Conservation (phyloP, 1,140 invertebrate species). For the Piezodorus guildinii region DNA sequence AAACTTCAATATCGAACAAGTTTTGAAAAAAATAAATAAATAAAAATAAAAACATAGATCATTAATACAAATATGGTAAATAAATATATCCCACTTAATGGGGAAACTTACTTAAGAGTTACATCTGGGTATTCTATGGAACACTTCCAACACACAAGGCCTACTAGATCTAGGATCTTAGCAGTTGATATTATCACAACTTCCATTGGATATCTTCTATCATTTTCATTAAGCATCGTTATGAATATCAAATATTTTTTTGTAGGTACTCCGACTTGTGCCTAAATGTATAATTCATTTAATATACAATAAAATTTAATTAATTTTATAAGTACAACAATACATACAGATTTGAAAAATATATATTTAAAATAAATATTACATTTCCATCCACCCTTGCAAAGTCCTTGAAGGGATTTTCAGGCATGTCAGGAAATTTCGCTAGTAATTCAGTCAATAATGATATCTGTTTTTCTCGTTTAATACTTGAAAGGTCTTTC, state of each 20-base stretch:
- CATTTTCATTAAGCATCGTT: slow-evolving; percentile 66
- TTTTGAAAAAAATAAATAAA: too few relatives aligned
- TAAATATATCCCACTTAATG: too few relatives aligned
- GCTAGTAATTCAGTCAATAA: slow-evolving; percentile 58
- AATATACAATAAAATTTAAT: not conserved
- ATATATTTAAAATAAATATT: slow-evolving; percentile 26
- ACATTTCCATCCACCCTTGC: slow-evolving; percentile 82
- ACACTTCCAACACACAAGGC: slow-evolving; percentile 77
- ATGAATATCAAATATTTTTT: slow-evolving; percentile 78
- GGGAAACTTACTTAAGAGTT: slow-evolving; percentile 41
- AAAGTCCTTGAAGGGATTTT: slow-evolving; percentile 80
- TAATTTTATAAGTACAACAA: not conserved
- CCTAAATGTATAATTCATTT: not conserved
- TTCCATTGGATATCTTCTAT: slow-evolving; percentile 71
- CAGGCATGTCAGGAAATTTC: slow-evolving; percentile 56
- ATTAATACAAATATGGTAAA: too few relatives aligned
- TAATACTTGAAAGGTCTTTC: slow-evolving; percentile 39
- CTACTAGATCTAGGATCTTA: slow-evolving; percentile 85
- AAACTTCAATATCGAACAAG: too few relatives aligned
- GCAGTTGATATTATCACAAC: slow-evolving; percentile 69
- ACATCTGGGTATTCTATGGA: slow-evolving; percentile 38
- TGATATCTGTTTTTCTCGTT: slow-evolving; percentile 37
- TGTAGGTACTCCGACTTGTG: slow-evolving; percentile 56
- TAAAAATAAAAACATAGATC: too few relatives aligned
- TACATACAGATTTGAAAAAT: not conserved